phyloP scores from a whole-genome alignment of 1,140 invertebrate species.

The Tachypleus tridentatus region DNA sequence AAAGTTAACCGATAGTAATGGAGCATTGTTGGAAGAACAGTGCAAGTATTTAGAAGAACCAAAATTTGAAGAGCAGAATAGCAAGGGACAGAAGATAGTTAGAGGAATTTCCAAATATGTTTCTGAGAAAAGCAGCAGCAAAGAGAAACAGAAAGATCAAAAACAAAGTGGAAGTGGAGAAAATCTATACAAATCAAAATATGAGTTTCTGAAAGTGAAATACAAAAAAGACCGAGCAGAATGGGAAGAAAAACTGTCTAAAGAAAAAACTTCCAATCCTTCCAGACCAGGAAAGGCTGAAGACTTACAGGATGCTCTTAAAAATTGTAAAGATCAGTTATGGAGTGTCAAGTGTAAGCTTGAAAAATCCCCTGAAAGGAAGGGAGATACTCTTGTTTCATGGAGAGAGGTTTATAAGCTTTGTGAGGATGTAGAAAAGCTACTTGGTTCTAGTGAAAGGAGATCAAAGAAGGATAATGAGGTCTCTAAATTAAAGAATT shows the following conservation, averaged over 20 bases:
- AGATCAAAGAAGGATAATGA: constrained; percentile 1
- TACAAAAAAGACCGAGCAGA: constrained; percentile 1
- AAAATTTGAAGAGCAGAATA: too few species aligned
- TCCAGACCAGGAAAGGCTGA: background rate
- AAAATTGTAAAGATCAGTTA: too few species aligned
- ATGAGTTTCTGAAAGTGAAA: background rate
- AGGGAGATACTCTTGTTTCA: constrained; percentile 15
- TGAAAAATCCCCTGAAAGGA: constrained; percentile 13
- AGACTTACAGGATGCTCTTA: too few species aligned
- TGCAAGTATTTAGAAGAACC: too few species aligned
- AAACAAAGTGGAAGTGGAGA: background rate
- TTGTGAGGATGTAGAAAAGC: constrained; percentile 10
- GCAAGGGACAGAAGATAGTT: too few species aligned
- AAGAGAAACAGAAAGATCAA: background rate
- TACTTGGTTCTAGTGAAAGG: too few species aligned
- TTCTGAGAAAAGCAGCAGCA: background rate
- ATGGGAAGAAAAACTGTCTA: background rate
- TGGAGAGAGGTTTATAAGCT: constrained; percentile 17
- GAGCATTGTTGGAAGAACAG: too few species aligned
- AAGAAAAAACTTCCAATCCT: background rate
- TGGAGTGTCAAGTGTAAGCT: background rate
- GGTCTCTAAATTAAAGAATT: background rate
- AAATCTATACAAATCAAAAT: background rate
- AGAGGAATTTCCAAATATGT: background rate
- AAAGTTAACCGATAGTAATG: too few species aligned